phyloP scores from a whole-genome alignment of 2,888 invertebrate species.

The Andricus quercusramuli region DNA sequence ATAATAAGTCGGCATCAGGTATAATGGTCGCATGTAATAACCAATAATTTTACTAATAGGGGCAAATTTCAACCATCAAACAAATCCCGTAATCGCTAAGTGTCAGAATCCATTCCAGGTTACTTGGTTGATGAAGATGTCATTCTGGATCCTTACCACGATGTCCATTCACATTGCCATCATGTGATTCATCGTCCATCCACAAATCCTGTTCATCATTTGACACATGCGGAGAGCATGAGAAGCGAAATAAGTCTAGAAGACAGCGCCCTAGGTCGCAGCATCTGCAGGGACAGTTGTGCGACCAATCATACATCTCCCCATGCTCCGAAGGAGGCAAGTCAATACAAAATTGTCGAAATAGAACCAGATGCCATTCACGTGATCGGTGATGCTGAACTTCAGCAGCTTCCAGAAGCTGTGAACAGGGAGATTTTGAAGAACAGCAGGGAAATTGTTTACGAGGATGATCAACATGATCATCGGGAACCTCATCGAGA shows the following conservation, averaged over 20 bases:
- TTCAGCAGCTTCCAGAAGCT: slow-evolving; percentile 67
- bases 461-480: slow-evolving; percentile 59
- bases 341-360: slow-evolving; percentile 61
- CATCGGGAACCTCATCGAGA: neutral
- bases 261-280: slow-evolving; percentile 56
- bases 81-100: slow-evolving; percentile 1
- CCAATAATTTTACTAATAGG: slow-evolving; percentile 29
- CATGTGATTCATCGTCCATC: slow-evolving; percentile 50
- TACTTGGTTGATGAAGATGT: slow-evolving; percentile 68
- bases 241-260: slow-evolving; percentile 66
- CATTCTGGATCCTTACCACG: slow-evolving; percentile 58
- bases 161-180: slow-evolving; percentile 50
- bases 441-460: slow-evolving; percentile 68
- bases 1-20: neutral
- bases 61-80: neutral
- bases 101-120: slow-evolving; percentile 64
- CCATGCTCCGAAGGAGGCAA: slow-evolving; percentile 37
- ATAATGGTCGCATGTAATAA: slow-evolving; percentile 3
- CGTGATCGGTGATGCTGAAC: slow-evolving; percentile 65
- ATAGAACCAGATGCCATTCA: slow-evolving; percentile 67
- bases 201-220: slow-evolving; percentile 37
- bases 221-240: slow-evolving; percentile 62
- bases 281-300: slow-evolving; percentile 57
- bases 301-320: slow-evolving; percentile 26
- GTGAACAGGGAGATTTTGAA: slow-evolving; percentile 68